Base-by-base conservation (phyloP, 2,888 invertebrate genomes). In the Colostygia pectinataria region DNA sequence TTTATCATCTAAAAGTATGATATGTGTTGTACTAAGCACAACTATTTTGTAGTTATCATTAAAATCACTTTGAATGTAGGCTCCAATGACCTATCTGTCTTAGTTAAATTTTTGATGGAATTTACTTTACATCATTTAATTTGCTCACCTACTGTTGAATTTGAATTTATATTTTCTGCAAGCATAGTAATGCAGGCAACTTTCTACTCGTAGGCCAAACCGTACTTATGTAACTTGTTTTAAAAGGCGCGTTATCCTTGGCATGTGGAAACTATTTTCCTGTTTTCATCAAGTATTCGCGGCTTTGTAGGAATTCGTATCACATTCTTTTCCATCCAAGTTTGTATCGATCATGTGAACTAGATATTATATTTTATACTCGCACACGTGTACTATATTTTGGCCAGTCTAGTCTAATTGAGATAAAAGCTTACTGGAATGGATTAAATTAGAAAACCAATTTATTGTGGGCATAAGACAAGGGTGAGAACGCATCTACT, bases 251-350 rank as follows among this genome's bases (percentile, higher is more conserved):
- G 23, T 49, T 42, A 44, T 46, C 52, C 51, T 56, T 41, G 43
- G 46, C 51, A 55, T 53, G 48, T 49, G 55, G 44, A 52, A 58
- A 48, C 44, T 49, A 49, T 56, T 55, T 55, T 52, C 49, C 44
- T 45, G 38, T 47, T 53, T 45, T 51, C 47, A 33, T 55, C 24
- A 51, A 31, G 36, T 39, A 42, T 52, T 46, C 20, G 33, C 37
- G 42, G 42, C 42, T 42, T 14, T 28, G 4, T 15, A 23, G 45
- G 23, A 41, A 39, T 46, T 24, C 2, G 13, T 39, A 46, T 41
- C 37, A 24, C 37, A 51, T 46, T 42, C 33, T 29, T 45, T 37
- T 15, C 12, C 25, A 24, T n/a, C 37, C 36, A 18, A 29, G 13
- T 39, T 23, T 29, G 13, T 42, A 46, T 46, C 29, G 41, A 51